Conservation (phyloP, 2,113 vertebrate genomes). For the Eurystomus gularis region DNA sequence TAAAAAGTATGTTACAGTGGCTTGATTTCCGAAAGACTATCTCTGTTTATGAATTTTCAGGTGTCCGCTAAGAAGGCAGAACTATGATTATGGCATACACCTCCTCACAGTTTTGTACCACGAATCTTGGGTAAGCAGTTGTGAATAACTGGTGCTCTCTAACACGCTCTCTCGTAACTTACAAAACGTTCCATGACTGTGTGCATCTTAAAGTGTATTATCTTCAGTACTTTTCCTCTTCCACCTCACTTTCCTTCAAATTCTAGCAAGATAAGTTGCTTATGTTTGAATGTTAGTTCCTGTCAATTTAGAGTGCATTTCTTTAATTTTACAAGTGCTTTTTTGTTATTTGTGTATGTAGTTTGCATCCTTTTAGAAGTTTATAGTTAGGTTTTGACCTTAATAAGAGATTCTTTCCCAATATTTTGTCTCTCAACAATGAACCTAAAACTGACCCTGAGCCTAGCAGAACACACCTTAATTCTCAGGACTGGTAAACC, state of each 20-base stretch:
- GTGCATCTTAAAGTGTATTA: neutral
- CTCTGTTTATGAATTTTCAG: slow-evolving; percentile 68
- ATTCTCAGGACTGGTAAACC: neutral
- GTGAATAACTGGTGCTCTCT: neutral
- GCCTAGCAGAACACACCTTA: neutral
- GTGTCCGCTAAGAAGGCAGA: slow-evolving; percentile 91
- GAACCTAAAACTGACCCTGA: neutral
- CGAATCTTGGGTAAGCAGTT: slow-evolving; percentile 92
- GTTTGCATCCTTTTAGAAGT: neutral
- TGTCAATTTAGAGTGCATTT: neutral
- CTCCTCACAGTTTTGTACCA: slow-evolving; percentile 96
- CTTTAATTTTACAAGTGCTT: neutral
- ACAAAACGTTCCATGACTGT: neutral
- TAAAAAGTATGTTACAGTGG: neutral
- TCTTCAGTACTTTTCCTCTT: neutral
- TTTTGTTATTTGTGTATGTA: neutral
- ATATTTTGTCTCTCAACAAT: neutral
- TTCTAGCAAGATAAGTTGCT: neutral
- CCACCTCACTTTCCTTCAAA: neutral
- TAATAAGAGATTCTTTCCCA: neutral
- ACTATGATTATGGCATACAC: slow-evolving; percentile 90
- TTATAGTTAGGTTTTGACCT: neutral
- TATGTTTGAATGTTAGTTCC: neutral
- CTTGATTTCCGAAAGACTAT: neutral
- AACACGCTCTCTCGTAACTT: neutral